Percentiles rank a stretch among this genome's conserved stretches.
phyloP scores from a whole-genome alignment of 1,140 invertebrate genomes.

The Trichonephila clavata region DNA sequence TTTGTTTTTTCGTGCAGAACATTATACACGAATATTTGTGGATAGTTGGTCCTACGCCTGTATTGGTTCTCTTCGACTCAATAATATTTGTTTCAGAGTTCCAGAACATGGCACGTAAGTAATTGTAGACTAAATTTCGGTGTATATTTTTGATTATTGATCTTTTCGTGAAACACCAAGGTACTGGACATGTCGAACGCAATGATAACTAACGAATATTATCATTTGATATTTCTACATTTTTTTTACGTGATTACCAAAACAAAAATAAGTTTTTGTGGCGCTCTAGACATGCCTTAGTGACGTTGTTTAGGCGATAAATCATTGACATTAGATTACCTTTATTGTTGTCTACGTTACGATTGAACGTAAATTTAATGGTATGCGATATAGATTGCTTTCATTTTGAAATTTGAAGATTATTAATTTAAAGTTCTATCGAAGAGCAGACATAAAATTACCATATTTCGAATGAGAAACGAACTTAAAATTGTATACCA shows the following conservation, averaged over 20 bases:
- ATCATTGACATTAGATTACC: neutral
- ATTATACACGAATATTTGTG: neutral
- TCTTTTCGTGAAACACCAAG: neutral
- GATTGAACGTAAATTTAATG: too few relatives aligned
- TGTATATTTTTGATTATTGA: neutral
- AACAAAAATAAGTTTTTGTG: neutral
- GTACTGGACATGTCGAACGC: neutral
- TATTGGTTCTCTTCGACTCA: conserved; percentile 55
- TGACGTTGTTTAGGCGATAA: neutral
- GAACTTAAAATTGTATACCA: too few relatives aligned
- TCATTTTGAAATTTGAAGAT: too few relatives aligned
- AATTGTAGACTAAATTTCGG: neutral
- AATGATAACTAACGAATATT: neutral
- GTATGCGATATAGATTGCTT: too few relatives aligned
- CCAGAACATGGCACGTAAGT: conserved; percentile 66
- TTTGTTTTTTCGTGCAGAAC: neutral
- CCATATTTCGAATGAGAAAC: too few relatives aligned
- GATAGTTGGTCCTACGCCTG: conserved; percentile 49
- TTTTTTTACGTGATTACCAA: neutral
- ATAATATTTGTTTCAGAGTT: conserved; percentile 62
- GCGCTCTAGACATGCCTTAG: neutral
- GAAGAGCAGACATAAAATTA: too few relatives aligned
- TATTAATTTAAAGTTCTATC: too few relatives aligned
- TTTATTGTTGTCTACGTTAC: neutral
- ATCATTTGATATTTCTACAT: neutral